These are phyloP conservation scores for Pampusana beccarii DNA, from an alignment of 2,113 vertebrate genomes.

Conservation along the genomic window DNA sequence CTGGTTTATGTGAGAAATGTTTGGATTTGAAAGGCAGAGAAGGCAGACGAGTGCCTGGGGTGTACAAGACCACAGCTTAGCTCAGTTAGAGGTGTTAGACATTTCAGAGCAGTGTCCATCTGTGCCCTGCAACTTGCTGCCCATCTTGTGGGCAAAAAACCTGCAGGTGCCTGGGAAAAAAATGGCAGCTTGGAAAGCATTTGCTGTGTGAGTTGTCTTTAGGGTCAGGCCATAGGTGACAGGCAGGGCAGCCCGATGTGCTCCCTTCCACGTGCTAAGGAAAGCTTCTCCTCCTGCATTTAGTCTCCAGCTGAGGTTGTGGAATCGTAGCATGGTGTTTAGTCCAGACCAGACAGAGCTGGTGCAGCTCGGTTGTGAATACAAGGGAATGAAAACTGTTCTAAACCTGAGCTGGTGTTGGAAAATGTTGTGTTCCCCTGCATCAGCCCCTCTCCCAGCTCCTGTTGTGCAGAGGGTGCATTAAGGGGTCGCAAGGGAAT, in stretches of 20 bases:
- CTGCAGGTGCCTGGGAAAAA: background rate
- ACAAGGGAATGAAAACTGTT: background rate
- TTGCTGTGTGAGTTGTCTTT: background rate
- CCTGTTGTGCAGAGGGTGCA: background rate
- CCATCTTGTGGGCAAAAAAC: background rate
- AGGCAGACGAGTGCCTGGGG: background rate
- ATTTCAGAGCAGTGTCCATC: background rate
- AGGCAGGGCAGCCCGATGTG: background rate
- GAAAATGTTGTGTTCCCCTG: background rate
- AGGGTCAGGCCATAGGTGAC: background rate
- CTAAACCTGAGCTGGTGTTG: accelerated
- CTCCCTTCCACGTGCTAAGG: background rate
- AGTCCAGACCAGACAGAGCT: background rate
- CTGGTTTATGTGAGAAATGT: background rate
- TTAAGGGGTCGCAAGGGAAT: background rate
- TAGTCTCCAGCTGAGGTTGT: background rate
- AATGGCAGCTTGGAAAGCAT: background rate
- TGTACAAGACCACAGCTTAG: background rate
- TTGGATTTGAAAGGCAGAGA: background rate
- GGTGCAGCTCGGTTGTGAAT: background rate
- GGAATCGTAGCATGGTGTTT: accelerated
- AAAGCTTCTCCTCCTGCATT: background rate
- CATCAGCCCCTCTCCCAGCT: background rate
- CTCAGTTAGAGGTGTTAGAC: background rate
- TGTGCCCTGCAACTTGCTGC: background rate